Evolutionary conservation across 2,888 invertebrate genomes (phyloP), one percentile per base, ranked within the genome.

Genomic region (Pristionchus maxplancki): DNA sequence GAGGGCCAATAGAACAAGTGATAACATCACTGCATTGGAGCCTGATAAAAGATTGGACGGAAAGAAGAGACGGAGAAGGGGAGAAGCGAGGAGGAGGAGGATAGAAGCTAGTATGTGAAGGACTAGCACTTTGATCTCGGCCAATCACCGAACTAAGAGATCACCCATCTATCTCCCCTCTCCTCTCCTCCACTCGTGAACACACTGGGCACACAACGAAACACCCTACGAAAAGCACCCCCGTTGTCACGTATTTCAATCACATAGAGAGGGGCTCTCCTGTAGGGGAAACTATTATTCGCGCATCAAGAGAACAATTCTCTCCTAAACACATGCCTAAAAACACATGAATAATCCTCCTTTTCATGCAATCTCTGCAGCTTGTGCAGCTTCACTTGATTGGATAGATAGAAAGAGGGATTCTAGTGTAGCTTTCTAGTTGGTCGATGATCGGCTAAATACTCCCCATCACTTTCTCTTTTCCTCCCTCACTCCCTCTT

Each of bases 101-200:
- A 34, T 17, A 24, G 31, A 71, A 24, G 37, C 31, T 34, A 37
- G 37, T 34, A 71, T 71, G 71, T 34, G 37, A 34, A 71, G 71
- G 34, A 71, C 31, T 71, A 34, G 15, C 20, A 34, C 71, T 34
- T 58, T 58, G 58, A 71, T 71, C 58, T 58, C 58, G 24, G 9
- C 58, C 58, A 58, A 58, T 58, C 58, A 58, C 67, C 50, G 50
- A 50, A 58, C 58, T 58, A 58, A 58, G 58, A 58, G 67, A 67
- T 31, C 67, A 67, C 31, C 67, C 31, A 34, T 67, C 67, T 31
- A 34, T 34, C 31, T 67, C 31, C 28, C 8, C 64, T 64, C 64
- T 64, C 64, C 62, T 64, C 64, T 28, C 34, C 67, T 67, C 31
- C 34, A 13, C 31, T 67, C 31, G n/a, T 31, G 67, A 67, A 67